Evolutionary conservation across 1,140 invertebrate genomes (phyloP).

Genomic region (Octopus sinensis): DNA sequence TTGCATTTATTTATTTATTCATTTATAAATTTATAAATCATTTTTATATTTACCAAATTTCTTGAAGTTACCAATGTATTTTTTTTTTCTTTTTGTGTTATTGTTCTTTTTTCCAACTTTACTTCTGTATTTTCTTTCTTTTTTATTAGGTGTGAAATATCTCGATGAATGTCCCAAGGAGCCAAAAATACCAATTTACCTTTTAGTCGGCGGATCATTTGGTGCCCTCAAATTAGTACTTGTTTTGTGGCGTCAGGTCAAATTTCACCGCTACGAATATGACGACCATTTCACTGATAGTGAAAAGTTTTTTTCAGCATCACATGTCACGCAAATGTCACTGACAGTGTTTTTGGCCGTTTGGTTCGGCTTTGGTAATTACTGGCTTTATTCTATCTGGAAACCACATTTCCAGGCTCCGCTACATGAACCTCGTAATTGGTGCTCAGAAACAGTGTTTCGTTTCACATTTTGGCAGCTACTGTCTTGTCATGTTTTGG

Average conservation of each 20-base stretch:
- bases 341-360: constrained; percentile 62
- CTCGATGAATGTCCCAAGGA: constrained; percentile 50
- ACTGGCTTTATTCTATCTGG: constrained; percentile 53
- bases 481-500: constrained; percentile 66
- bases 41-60: background rate
- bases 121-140: constrained; percentile 11
- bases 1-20: too few species aligned
- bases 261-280: constrained; percentile 24
- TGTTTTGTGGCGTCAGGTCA: constrained; percentile 37
- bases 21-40: too few species aligned
- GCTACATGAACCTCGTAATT: constrained; percentile 60
- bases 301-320: constrained; percentile 13
- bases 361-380: constrained; percentile 68
- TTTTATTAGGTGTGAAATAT: constrained; percentile 34
- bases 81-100: background rate
- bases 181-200: constrained; percentile 51
- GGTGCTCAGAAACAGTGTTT: constrained; percentile 46
- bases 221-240: constrained; percentile 43
- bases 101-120: background rate
- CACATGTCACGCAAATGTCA: constrained; percentile 12
- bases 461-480: constrained; percentile 63
- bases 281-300: constrained; percentile 22
- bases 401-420: constrained; percentile 57
- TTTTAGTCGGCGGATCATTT: constrained; percentile 50
- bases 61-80: background rate